Base-by-base conservation (phyloP, 2,888 invertebrate species). In the Tillus elongatus region DNA sequence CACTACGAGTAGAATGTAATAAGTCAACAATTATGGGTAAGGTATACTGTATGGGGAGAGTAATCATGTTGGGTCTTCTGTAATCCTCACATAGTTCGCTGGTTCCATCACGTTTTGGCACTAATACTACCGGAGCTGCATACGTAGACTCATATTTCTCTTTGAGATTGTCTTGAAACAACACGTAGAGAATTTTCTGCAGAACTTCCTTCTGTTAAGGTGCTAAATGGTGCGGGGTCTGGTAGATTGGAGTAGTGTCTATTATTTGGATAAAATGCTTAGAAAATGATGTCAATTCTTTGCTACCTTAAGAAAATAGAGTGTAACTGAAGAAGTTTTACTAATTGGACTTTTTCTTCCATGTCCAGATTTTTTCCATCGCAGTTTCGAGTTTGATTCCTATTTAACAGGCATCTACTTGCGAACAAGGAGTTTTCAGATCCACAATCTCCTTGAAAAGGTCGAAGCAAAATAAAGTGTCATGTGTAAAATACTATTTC, bases 11-110 rank as follows among this genome's bases (percentile, higher is more conserved):
- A 1, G 40, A 15, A 16, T 45, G 42, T 4, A 48, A 34, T 4
- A 50, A 30, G 31, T 52, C 51, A 11, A 48, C 50, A 1, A 52
- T 39, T 12, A 48, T 27, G 2, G 45, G 47, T 12, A 49, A 30
- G n/a, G 48, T 51, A 33, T 50, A 52, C 3, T 13, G 12, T 30
- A 49, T 45, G 3, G 46, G 36, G 2, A 37, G 14, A 3, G 52
- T 52, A 3, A 52, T 37, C 3, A 30, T 27, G 30, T 53, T 53
- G 2, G 51, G 13, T 4, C 30, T 16, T 2, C 46, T 39, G 24
- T 45, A 48, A 16, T 49, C 47, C 2, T 50, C 36, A 28, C 46
- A 45, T 9, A 51, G 15, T 6, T 49, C 33, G 3, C n/a, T 11
- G 9, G 19, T 33, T 32, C 40, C 40, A 13, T 44, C 43, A 10